These are phyloP conservation scores for Drosophila rhopaloa DNA, from an alignment of 1,140 invertebrate species.

Conservation along the genomic window DNA sequence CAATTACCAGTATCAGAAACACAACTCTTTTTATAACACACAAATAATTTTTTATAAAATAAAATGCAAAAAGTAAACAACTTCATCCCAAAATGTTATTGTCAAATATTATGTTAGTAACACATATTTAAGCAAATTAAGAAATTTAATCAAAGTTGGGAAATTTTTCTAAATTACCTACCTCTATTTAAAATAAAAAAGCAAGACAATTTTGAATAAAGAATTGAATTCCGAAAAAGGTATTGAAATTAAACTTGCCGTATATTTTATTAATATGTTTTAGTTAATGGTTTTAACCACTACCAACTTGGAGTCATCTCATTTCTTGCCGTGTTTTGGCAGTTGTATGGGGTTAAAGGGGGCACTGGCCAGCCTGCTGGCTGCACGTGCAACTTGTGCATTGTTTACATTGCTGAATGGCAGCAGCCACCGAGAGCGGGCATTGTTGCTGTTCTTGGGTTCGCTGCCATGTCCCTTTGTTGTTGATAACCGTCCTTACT, in stretches of 20 bases:
- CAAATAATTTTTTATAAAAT: neutral
- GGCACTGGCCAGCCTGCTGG: constrained; percentile 28
- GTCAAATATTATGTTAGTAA: too few relatives aligned
- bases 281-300: neutral
- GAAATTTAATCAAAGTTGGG: too few relatives aligned
- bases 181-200: too few relatives aligned
- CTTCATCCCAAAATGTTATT: too few relatives aligned
- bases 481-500: constrained; percentile 28
- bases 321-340: constrained; percentile 22
- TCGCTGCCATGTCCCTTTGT: constrained; percentile 20
- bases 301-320: neutral
- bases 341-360: constrained; percentile 2
- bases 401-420: constrained; percentile 72
- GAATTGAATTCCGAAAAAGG: too few relatives aligned
- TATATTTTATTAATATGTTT: neutral
- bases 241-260: too few relatives aligned
- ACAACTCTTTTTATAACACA: neutral
- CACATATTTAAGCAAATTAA: too few relatives aligned
- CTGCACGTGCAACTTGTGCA: constrained; percentile 78
- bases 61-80: too few relatives aligned
- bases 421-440: constrained; percentile 25
- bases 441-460: constrained; percentile 35
- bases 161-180: too few relatives aligned
- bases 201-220: too few relatives aligned
- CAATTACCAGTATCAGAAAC: neutral